Percentiles rank a stretch among this genome's conserved stretches.
Conservation (phyloP, 2,113 vertebrate genomes). For the Scytalopus superciliaris region DNA sequence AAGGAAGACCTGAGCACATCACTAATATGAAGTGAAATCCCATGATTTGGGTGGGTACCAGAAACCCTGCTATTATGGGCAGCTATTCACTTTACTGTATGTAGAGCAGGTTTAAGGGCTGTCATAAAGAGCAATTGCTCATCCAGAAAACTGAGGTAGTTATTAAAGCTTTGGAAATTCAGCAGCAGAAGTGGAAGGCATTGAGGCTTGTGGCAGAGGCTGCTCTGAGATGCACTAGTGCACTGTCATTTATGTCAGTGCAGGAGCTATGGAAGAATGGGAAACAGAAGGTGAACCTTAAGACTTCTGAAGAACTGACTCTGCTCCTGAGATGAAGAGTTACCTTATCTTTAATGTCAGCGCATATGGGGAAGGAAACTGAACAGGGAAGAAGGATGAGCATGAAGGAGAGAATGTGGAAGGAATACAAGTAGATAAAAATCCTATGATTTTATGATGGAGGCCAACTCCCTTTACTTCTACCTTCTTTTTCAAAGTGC, state of each 20-base stretch:
- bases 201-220: not conserved
- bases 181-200: not conserved
- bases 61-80: not conserved
- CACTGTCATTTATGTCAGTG: not conserved
- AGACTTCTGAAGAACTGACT: not conserved
- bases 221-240: accelerated
- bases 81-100: not conserved
- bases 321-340: not conserved
- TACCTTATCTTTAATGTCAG: not conserved
- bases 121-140: not conserved
- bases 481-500: not conserved
- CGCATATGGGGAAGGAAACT: not conserved
- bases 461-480: not conserved
- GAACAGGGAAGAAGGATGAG: not conserved
- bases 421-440: not conserved
- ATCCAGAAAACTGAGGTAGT: not conserved
- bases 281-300: not conserved
- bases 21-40: not conserved
- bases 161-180: not conserved
- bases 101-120: not conserved
- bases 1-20: not conserved
- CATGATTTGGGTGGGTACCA: not conserved
- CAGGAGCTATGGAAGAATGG: not conserved
- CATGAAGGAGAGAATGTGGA: accelerated
- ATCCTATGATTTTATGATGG: not conserved